phyloP scores from a whole-genome alignment of 2,113 vertebrate genomes.

The Miniopterus natalensis region DNA sequence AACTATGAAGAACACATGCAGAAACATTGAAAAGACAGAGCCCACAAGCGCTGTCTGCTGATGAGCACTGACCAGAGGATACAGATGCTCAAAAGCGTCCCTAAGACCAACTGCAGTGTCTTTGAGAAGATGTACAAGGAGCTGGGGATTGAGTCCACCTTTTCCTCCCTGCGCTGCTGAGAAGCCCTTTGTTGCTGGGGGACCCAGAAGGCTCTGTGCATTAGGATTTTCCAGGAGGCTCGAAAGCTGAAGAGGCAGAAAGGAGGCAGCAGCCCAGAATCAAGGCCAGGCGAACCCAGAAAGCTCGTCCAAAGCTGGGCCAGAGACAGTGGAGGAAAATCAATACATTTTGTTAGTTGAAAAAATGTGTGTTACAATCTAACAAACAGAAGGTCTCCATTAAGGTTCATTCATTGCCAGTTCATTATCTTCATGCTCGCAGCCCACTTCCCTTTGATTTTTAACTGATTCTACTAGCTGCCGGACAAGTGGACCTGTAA shows the following conservation, averaged over 20 bases:
- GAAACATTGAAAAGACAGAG: background rate
- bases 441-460: background rate
- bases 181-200: background rate
- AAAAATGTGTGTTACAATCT: background rate
- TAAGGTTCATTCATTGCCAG: background rate
- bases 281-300: background rate
- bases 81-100: background rate
- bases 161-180: background rate
- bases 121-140: background rate
- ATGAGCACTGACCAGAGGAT: background rate
- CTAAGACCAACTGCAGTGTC: background rate
- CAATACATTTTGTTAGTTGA: background rate
- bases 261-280: background rate
- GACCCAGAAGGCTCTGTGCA: background rate
- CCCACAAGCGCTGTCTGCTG: background rate
- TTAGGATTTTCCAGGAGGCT: background rate
- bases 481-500: background rate
- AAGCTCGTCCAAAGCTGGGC: background rate
- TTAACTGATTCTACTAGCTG: slow-evolving; percentile 26
- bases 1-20: background rate
- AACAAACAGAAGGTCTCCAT: background rate
- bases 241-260: background rate
- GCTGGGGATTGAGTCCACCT: background rate
- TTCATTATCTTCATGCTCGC: background rate
- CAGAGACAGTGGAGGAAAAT: background rate